A percentile compares a stretch with the other conserved stretches of the same genome.
phyloP scores from a whole-genome alignment of 2,113 vertebrate genomes.

The Clinocottus analis region DNA sequence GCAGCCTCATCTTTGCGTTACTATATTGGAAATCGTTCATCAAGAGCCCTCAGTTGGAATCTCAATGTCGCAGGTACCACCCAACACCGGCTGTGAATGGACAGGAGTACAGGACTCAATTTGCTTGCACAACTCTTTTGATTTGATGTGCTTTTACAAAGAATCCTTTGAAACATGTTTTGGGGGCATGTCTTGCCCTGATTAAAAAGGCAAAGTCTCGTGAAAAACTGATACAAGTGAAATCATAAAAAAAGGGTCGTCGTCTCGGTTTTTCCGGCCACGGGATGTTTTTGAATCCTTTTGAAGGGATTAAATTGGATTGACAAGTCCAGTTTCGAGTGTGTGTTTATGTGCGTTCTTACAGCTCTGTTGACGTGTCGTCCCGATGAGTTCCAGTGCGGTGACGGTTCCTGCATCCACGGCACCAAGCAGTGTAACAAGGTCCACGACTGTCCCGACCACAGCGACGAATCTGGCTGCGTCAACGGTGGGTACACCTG shows the following conservation, averaged over 20 bases:
- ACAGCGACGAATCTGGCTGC: slow-evolving; percentile 93
- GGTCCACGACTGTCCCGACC: slow-evolving; percentile 90
- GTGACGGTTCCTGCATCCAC: slow-evolving; percentile 91
- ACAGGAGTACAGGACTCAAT: background rate
- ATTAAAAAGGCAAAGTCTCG: background rate
- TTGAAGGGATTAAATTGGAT: slow-evolving; percentile 29
- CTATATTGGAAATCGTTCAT: slow-evolving; percentile 69
- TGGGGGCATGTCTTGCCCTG: background rate
- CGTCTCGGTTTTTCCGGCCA: background rate
- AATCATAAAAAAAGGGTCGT: background rate
- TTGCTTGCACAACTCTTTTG: background rate
- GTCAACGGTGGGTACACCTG: slow-evolving; percentile 86
- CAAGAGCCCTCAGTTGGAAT: slow-evolving; percentile 42
- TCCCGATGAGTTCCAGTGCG: slow-evolving; percentile 94
- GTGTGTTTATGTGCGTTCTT: slow-evolving; percentile 26
- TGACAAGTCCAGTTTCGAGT: slow-evolving; percentile 35
- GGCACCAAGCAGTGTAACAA: slow-evolving; percentile 94
- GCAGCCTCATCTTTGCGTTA: slow-evolving; percentile 48
- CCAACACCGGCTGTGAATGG: slow-evolving; percentile 2
- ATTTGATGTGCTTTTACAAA: background rate
- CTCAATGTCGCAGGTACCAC: slow-evolving; percentile 4
- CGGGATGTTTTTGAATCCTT: slow-evolving; percentile 15
- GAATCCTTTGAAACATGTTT: background rate
- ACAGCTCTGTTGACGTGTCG: slow-evolving; percentile 90
- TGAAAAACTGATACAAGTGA: background rate